Percentiles rank a stretch among this genome's conserved stretches.
phyloP scores from a whole-genome alignment of 2,797 vertebrate species.

The Platalea minor region DNA sequence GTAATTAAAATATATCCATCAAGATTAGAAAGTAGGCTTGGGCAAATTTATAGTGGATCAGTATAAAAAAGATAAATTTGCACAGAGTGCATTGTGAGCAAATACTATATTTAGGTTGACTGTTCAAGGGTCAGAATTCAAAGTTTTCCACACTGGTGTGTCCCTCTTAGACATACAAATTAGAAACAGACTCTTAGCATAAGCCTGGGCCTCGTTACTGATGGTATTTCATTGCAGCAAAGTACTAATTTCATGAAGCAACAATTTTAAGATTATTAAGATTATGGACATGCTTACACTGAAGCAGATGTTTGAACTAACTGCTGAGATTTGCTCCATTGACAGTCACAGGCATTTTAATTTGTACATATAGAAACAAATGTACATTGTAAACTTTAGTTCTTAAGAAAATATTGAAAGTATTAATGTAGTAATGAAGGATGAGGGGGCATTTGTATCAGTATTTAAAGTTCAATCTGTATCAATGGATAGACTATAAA shows the following conservation, averaged over 20 bases:
- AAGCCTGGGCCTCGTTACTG: accelerated
- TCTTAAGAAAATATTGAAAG: not conserved
- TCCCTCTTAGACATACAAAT: not conserved
- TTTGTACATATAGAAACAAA: not conserved
- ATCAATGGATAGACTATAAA: not conserved
- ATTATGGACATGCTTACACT: not conserved
- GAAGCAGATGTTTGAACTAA: not conserved
- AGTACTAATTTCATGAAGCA: not conserved
- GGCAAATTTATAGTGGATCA: slow-evolving; percentile 1
- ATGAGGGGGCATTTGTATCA: not conserved
- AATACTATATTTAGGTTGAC: not conserved
- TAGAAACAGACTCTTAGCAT: not conserved
- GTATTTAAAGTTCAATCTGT: not conserved
- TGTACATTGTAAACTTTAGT: not conserved
- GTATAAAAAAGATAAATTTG: not conserved
- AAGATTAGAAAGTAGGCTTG: slow-evolving; percentile 23
- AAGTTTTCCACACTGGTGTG: accelerated
- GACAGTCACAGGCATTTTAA: not conserved
- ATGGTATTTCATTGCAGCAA: not conserved
- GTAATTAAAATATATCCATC: slow-evolving; percentile 39
- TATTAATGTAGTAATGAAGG: not conserved
- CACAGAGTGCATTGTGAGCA: not conserved
- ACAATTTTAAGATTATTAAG: not conserved
- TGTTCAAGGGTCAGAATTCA: not conserved
- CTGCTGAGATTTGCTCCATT: not conserved